Conservation (phyloP, 2,113 vertebrate genomes). For the Pteropus alecto region DNA sequence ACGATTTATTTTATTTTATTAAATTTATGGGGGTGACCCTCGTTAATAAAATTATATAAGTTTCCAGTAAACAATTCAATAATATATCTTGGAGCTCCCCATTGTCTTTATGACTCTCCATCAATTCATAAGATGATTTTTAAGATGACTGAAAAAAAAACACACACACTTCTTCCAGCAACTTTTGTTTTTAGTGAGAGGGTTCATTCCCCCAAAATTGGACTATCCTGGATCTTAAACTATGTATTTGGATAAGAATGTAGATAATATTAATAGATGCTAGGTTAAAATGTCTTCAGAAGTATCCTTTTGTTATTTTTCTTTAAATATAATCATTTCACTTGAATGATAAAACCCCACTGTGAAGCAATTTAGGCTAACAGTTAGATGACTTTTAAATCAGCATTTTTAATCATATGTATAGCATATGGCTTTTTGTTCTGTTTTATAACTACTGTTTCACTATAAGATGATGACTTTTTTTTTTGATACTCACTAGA, state of each 20-base stretch:
- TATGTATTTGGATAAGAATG: conserved; percentile 69
- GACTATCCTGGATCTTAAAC: conserved; percentile 40
- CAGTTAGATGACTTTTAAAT: conserved; percentile 57
- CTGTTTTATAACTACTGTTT: conserved; percentile 52
- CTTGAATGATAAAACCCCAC: conserved; percentile 67
- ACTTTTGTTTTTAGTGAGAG: neutral
- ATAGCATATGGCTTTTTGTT: conserved; percentile 51
- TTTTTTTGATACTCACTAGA: neutral
- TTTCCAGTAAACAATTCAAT: too few relatives aligned
- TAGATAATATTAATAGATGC: conserved; percentile 61
- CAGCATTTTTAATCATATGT: conserved; percentile 59
- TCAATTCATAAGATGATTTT: neutral
- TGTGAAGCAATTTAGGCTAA: conserved; percentile 66
- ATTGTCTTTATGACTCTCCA: neutral
- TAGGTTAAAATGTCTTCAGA: conserved; percentile 52
- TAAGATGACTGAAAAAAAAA: neutral
- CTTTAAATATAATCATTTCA: conserved; percentile 57
- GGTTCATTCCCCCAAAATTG: neutral
- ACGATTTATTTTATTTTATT: neutral
- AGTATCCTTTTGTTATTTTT: conserved; percentile 59
- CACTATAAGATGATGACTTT: neutral
- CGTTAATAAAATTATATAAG: too few relatives aligned
- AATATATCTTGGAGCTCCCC: neutral
- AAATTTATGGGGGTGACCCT: too few relatives aligned
- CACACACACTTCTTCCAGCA: neutral